Conservation (phyloP, 2,797 vertebrate genomes). For the Ispidina picta region DNA sequence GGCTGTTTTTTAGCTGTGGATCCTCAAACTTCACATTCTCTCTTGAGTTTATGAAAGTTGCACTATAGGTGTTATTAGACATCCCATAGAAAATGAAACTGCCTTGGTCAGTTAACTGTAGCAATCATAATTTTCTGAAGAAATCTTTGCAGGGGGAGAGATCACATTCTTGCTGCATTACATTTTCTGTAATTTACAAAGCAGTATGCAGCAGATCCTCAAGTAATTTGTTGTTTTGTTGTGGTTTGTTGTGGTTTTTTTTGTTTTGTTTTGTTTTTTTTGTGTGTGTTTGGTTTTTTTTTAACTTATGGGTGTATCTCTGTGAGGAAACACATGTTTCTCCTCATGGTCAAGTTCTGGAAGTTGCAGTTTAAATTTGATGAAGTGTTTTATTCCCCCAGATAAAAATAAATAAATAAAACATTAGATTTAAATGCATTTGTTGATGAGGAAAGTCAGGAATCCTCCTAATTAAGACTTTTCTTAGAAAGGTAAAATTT, state of each 20-base stretch:
- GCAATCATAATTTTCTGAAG: not conserved
- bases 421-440: slow-evolving; percentile 45
- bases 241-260: no score
- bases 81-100: not conserved
- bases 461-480: slow-evolving; percentile 62
- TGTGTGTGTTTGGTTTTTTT: not conserved
- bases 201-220: not conserved
- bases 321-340: slow-evolving; percentile 62
- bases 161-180: not conserved
- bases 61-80: not conserved
- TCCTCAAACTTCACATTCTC: not conserved
- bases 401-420: slow-evolving; percentile 67
- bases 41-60: not conserved
- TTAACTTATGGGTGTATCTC: not conserved
- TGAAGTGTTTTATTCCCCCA: slow-evolving; percentile 65
- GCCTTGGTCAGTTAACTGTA: not conserved
- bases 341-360: slow-evolving; percentile 40
- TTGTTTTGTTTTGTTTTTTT: no score
- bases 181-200: not conserved
- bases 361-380: slow-evolving; percentile 63
- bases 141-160: not conserved
- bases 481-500: slow-evolving; percentile 58
- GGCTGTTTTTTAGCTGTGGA: not conserved
- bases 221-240: not conserved
- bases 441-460: slow-evolving; percentile 62